Evolutionary conservation across 2,888 invertebrate genomes (phyloP).

Genomic region (Operophtera brumata): DNA sequence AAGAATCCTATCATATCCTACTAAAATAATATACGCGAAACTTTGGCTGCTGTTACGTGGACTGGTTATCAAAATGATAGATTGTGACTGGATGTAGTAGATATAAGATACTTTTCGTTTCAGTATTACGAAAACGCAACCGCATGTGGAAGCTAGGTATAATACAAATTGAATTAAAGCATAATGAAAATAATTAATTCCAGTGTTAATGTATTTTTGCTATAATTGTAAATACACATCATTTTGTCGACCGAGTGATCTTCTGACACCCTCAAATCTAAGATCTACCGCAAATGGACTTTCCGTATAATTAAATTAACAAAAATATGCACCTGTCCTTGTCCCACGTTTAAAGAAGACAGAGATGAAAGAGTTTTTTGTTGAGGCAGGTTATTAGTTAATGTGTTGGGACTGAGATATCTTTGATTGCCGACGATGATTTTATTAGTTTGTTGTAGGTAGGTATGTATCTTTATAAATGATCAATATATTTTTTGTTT

Average conservation of each 20-base stretch:
- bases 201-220: no score
- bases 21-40: no score
- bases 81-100: no score
- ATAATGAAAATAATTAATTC: no score
- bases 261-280: slow-evolving; percentile 35
- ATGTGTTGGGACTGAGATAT: slow-evolving; percentile 28
- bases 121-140: no score
- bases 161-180: no score
- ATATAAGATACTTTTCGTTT: no score
- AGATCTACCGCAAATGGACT: slow-evolving; percentile 46
- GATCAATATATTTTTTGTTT: not conserved
- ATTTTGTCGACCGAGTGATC: slow-evolving; percentile 36
- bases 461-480: not conserved
- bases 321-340: slow-evolving; percentile 51
- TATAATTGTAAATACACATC: slow-evolving; percentile 39
- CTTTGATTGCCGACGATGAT: slow-evolving; percentile 26
- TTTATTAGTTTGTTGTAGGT: slow-evolving; percentile 20
- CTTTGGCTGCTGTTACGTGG: no score
- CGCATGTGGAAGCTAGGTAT: no score
- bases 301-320: slow-evolving; percentile 69
- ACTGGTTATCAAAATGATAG: no score
- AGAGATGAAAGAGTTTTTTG: slow-evolving; percentile 36
- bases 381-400: slow-evolving; percentile 26
- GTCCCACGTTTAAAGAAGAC: slow-evolving; percentile 39
- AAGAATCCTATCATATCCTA: no score